Evolutionary conservation across 2,888 invertebrate species (phyloP).

Genomic region (Eristalis arbustorum): DNA sequence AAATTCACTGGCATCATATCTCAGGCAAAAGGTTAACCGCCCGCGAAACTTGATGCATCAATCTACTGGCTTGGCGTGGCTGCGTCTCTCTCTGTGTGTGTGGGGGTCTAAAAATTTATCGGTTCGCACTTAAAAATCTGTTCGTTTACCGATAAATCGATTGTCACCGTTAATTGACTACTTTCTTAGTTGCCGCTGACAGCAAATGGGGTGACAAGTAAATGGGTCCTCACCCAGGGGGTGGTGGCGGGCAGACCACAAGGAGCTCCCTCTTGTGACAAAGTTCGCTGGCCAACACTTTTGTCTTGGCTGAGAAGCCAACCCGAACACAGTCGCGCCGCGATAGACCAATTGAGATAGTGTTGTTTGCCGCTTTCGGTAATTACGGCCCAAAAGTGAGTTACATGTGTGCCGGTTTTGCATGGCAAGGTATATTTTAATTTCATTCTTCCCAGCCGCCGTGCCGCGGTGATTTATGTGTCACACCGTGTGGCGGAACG

Average conservation of each 20-base stretch:
- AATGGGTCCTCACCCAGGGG: too few species aligned
- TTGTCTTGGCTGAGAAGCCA: constrained; percentile 15
- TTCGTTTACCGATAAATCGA: not conserved
- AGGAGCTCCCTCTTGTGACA: too few species aligned
- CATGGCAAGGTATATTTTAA: constrained; percentile 35
- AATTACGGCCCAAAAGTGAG: constrained; percentile 23
- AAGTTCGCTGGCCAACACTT: constrained; percentile 40
- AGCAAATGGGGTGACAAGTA: too few species aligned
- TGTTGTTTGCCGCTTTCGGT: constrained; percentile 35
- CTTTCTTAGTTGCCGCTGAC: too few species aligned
- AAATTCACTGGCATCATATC: constrained; percentile 2
- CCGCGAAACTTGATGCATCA: not conserved
- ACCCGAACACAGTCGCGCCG: not conserved
- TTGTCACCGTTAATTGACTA: not conserved
- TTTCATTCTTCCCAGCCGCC: constrained; percentile 13
- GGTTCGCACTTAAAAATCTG: constrained; percentile 4
- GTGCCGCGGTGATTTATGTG: constrained; percentile 63
- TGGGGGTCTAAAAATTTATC: not conserved
- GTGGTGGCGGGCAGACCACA: too few species aligned
- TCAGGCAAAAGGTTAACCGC: constrained; percentile 12
- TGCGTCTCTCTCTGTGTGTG: not conserved
- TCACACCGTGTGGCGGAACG: constrained; percentile 37
- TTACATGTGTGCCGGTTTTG: constrained; percentile 6
- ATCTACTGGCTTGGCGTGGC: too few species aligned
- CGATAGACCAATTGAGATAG: too few species aligned